phyloP scores from a whole-genome alignment of 2,113 vertebrate species.

The Macrotis lagotis region DNA sequence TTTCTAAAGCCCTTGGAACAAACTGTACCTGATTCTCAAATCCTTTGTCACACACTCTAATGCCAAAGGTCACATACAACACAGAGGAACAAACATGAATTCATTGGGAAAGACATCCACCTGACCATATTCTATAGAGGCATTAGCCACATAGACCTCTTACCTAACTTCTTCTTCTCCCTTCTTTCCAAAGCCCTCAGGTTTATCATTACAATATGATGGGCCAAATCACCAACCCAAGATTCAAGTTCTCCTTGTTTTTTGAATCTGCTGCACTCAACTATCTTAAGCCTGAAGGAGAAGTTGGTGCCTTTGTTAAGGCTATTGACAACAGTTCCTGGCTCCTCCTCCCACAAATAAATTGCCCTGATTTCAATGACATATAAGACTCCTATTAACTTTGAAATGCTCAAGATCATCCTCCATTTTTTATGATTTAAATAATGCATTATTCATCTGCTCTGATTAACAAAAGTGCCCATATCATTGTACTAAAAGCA shows the following conservation, averaged over 20 bases:
- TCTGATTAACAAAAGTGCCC: conserved; percentile 83
- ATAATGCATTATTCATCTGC: conserved; percentile 82
- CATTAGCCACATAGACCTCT: background rate
- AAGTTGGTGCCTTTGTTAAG: background rate
- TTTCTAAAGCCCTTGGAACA: background rate
- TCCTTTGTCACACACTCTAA: background rate
- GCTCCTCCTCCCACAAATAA: background rate
- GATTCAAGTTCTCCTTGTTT: background rate
- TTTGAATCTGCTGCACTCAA: background rate
- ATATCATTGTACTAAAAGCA: conserved; percentile 75
- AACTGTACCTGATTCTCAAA: background rate
- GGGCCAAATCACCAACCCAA: background rate
- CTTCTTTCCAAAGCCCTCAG: background rate
- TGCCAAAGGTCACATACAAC: background rate
- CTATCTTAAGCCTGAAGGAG: background rate
- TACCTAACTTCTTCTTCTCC: background rate
- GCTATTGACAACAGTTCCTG: background rate
- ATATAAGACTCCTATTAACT: background rate
- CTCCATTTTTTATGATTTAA: conserved; percentile 61
- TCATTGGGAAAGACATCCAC: background rate
- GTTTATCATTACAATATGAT: background rate
- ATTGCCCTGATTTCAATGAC: background rate
- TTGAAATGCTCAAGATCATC: conserved; percentile 29
- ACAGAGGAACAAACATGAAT: background rate
- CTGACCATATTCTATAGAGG: background rate